phyloP scores from a whole-genome alignment of 2,113 vertebrate genomes.

The Cyphomyrus discorhynchus region DNA sequence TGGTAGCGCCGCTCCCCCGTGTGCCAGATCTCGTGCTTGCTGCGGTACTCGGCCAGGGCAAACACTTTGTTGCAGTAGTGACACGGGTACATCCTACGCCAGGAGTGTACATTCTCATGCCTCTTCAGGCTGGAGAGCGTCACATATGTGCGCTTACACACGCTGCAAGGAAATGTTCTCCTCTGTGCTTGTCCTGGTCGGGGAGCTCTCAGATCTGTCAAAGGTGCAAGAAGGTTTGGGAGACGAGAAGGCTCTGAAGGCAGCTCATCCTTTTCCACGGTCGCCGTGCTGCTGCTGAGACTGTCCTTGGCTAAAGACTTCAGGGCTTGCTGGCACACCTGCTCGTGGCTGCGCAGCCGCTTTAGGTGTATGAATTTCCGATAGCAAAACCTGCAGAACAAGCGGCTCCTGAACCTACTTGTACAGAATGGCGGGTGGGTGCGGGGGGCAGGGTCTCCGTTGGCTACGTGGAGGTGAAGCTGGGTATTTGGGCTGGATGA shows the following conservation, averaged over 20 bases:
- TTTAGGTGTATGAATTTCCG: conserved; percentile 82
- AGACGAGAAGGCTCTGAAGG: conserved; percentile 21
- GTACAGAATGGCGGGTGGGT: conserved; percentile 76
- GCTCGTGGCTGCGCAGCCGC: conserved; percentile 79
- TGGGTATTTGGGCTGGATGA: conserved; percentile 65
- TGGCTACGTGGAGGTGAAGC: conserved; percentile 73
- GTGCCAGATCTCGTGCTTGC: conserved; percentile 97
- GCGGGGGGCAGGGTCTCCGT: conserved; percentile 64
- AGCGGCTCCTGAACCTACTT: conserved; percentile 67
- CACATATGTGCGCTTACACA: conserved; percentile 90
- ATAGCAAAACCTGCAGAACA: conserved; percentile 82
- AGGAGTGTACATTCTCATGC: conserved; percentile 94
- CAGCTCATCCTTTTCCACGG: background rate
- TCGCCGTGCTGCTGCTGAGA: conserved; percentile 23
- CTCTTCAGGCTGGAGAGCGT: conserved; percentile 89
- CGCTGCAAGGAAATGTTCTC: conserved; percentile 73
- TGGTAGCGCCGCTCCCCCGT: conserved; percentile 94
- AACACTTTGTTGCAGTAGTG: conserved; percentile 98
- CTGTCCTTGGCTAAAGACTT: conserved; percentile 25
- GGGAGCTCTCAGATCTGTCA: conserved; percentile 17
- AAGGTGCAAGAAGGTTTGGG: conserved; percentile 19
- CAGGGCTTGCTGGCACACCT: conserved; percentile 54
- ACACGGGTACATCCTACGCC: conserved; percentile 92
- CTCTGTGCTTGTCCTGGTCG: conserved; percentile 54
- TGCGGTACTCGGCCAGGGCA: conserved; percentile 90